A percentile compares a stretch with the other conserved stretches of the same genome.
These are phyloP conservation scores for Plectrocnemia conspersa DNA, from an alignment of 1,140 invertebrate species.

Conservation along the genomic window DNA sequence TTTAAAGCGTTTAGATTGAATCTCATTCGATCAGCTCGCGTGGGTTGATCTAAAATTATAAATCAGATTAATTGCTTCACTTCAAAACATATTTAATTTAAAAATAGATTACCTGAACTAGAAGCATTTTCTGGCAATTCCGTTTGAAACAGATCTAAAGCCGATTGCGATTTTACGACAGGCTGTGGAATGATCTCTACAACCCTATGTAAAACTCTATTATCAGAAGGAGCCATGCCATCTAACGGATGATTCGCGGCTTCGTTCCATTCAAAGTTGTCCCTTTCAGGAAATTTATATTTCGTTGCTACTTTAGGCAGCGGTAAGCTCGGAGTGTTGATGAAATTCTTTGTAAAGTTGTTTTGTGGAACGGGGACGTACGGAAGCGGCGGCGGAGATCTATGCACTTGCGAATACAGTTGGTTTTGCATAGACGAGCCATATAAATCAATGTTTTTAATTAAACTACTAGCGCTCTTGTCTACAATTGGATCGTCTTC, in stretches of 20 bases:
- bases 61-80: slow-evolving; percentile 2
- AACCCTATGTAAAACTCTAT: slow-evolving; percentile 19
- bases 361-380: slow-evolving; percentile 15
- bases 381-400: slow-evolving; percentile 27
- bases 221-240: slow-evolving; percentile 6
- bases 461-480: background rate
- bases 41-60: slow-evolving; percentile 1
- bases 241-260: slow-evolving; percentile 11
- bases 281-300: slow-evolving; percentile 16
- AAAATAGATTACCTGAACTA: slow-evolving; percentile 2
- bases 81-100: slow-evolving; percentile 1
- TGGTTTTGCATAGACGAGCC: slow-evolving; percentile 13
- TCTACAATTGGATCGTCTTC: slow-evolving; percentile 12
- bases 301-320: background rate
- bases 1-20: slow-evolving; percentile 23
- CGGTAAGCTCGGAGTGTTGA: slow-evolving; percentile 3
- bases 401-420: background rate
- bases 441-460: slow-evolving; percentile 24
- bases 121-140: slow-evolving; percentile 25
- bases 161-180: slow-evolving; percentile 9
- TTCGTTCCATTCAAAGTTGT: slow-evolving; percentile 23
- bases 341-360: slow-evolving; percentile 10
- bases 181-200: slow-evolving; percentile 25
- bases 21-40: slow-evolving; percentile 14
- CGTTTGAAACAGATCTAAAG: slow-evolving; percentile 25